phyloP scores from a whole-genome alignment of 2,888 invertebrate genomes.

The Sceliomorpha sp. region DNA sequence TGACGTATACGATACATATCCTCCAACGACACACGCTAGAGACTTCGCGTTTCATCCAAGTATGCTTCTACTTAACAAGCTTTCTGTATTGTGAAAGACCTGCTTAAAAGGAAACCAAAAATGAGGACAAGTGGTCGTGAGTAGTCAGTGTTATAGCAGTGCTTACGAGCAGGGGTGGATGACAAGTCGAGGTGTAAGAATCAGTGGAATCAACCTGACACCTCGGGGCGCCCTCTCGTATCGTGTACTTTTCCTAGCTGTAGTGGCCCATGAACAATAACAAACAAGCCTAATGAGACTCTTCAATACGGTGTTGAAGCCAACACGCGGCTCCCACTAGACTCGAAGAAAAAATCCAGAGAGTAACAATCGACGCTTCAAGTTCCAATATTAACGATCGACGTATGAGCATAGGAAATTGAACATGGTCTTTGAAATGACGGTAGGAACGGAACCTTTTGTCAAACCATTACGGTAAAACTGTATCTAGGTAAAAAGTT shows the following conservation, averaged over 20 bases:
- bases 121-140: conserved; percentile 77
- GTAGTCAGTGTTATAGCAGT: conserved; percentile 57
- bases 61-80: conserved; percentile 79
- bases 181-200: conserved; percentile 74
- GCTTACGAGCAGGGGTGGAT: conserved; percentile 51
- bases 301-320: conserved; percentile 73
- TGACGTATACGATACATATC: conserved; percentile 41
- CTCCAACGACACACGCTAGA: conserved; percentile 47
- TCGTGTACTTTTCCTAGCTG: conserved; percentile 68
- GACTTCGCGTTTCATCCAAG: conserved; percentile 71
- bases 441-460: too few species aligned
- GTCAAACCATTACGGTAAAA: too few species aligned
- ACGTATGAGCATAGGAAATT: too few species aligned
- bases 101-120: conserved; percentile 80
- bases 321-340: conserved; percentile 35
- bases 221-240: conserved; percentile 78
- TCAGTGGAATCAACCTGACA: conserved; percentile 79
- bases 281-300: conserved; percentile 80
- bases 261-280: conserved; percentile 78
- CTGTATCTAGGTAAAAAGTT: conserved; percentile 2
- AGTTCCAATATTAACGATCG: neutral
- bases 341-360: too few species aligned
- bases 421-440: too few species aligned
- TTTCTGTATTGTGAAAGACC: conserved; percentile 77
- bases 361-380: too few species aligned